These are phyloP conservation scores for Papilio polytes DNA, from an alignment of 1,140 invertebrate species.

Conservation along the genomic window DNA sequence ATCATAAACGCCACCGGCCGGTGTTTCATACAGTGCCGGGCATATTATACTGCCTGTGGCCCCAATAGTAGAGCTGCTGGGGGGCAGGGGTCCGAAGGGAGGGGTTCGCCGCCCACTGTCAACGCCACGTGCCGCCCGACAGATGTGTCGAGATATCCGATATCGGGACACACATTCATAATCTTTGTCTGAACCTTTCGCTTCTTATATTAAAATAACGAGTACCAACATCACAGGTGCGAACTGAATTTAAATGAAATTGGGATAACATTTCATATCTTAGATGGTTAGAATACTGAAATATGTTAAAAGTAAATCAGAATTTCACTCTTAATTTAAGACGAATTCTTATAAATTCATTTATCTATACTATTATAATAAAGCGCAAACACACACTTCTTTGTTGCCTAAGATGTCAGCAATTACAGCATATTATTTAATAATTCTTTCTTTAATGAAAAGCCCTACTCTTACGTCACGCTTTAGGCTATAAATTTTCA, in stretches of 20 bases:
- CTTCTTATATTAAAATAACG: slow-evolving; percentile 77
- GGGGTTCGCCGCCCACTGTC: slow-evolving; percentile 62
- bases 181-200: slow-evolving; percentile 75
- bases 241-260: slow-evolving; percentile 47
- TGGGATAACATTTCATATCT: slow-evolving; percentile 19
- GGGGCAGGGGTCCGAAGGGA: slow-evolving; percentile 42
- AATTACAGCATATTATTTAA: too few relatives aligned
- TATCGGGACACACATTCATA: slow-evolving; percentile 82
- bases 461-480: too few relatives aligned
- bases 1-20: slow-evolving; percentile 81
- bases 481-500: too few relatives aligned
- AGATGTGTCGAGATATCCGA: slow-evolving; percentile 81
- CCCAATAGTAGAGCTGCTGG: slow-evolving; percentile 53
- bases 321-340: background rate
- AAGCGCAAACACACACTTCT: too few relatives aligned
- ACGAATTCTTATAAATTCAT: background rate
- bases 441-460: too few relatives aligned
- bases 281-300: background rate
- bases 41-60: slow-evolving; percentile 77
- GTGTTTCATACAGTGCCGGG: slow-evolving; percentile 80
- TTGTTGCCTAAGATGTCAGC: too few relatives aligned
- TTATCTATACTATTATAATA: too few relatives aligned
- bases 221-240: slow-evolving; percentile 62
- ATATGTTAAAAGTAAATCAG: background rate
- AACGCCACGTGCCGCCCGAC: slow-evolving; percentile 74